phyloP scores from a whole-genome alignment of 2,113 vertebrate genomes.

The Azemiops feae region DNA sequence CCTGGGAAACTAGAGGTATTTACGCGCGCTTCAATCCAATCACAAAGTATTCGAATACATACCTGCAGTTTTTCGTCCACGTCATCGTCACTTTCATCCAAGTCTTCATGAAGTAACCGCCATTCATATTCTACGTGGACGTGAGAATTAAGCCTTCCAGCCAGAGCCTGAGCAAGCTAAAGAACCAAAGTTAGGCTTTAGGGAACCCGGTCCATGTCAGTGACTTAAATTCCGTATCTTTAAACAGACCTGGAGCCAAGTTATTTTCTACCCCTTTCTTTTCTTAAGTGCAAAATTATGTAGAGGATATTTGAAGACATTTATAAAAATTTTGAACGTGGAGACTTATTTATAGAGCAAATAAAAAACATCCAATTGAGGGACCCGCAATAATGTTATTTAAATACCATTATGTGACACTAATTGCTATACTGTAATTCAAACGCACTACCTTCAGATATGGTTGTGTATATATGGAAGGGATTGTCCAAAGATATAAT shows the following conservation, averaged over 20 bases:
- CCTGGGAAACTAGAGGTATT: neutral
- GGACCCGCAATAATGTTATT: neutral
- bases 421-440: neutral
- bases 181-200: neutral
- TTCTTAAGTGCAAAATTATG: neutral
- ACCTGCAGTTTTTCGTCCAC: conserved; percentile 88
- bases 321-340: neutral
- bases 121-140: conserved; percentile 97
- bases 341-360: conserved; percentile 6
- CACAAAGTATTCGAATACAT: conserved; percentile 17
- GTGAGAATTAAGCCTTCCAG: conserved; percentile 92
- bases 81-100: conserved; percentile 96
- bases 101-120: conserved; percentile 88
- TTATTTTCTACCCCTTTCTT: neutral
- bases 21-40: neutral
- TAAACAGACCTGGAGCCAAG: neutral
- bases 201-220: fast-evolving
- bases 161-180: conserved; percentile 87
- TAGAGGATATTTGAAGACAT: neutral
- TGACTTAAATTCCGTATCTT: neutral
- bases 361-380: conserved; percentile 12
- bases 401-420: neutral
- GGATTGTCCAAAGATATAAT: neutral
- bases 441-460: neutral
- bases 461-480: neutral